phyloP scores from a whole-genome alignment of 2,113 vertebrate genomes.

The Cisticola juncidis region DNA sequence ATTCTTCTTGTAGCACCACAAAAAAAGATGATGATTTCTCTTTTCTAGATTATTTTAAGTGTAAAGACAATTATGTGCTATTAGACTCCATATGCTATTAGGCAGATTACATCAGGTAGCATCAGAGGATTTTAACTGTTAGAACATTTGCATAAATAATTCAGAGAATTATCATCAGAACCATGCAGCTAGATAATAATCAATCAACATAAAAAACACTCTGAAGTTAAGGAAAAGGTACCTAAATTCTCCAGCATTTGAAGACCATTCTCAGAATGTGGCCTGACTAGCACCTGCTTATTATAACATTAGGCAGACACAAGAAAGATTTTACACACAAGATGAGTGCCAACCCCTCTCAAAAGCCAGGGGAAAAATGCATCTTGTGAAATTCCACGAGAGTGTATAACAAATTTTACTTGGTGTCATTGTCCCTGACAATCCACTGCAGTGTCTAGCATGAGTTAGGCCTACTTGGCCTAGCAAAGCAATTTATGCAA shows the following conservation, averaged over 20 bases:
- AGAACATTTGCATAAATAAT: conserved; percentile 60
- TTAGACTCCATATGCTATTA: conserved; percentile 14
- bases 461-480: background rate
- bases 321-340: background rate
- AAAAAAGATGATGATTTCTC: background rate
- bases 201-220: background rate
- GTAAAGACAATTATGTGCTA: conserved; percentile 38
- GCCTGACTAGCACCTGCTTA: conserved; percentile 5
- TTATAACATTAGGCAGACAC: background rate
- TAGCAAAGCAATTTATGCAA: background rate
- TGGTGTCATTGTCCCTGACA: background rate
- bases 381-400: background rate
- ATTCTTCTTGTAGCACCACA: background rate
- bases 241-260: background rate
- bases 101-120: conserved; percentile 36
- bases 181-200: background rate
- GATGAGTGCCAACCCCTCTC: background rate
- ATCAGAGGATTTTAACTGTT: conserved; percentile 48
- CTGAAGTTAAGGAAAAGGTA: background rate
- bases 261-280: background rate
- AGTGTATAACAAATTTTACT: background rate
- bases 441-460: background rate
- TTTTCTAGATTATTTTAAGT: conserved; percentile 26
- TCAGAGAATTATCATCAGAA: conserved; percentile 52
- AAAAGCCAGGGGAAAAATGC: background rate